phyloP scores from a whole-genome alignment of 1,140 invertebrate species.

The Dendroctonus ponderosae region DNA sequence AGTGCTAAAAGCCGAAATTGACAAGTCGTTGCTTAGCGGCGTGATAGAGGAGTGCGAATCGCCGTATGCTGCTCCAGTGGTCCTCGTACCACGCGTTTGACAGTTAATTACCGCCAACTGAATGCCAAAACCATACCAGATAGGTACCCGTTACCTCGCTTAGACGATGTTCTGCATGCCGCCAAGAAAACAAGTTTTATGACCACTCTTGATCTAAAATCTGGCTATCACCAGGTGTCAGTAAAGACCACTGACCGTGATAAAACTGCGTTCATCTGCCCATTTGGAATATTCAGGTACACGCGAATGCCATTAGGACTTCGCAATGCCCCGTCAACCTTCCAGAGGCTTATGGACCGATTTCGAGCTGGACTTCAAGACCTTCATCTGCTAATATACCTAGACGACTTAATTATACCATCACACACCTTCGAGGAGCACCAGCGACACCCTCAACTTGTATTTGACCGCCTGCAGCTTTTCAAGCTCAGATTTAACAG shows the following conservation, averaged over 20 bases:
- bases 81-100: not conserved
- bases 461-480: constrained; percentile 1
- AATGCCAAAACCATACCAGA: constrained; percentile 39
- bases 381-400: constrained; percentile 13
- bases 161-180: constrained; percentile 51
- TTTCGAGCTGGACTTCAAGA: constrained; percentile 16
- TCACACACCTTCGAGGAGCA: constrained; percentile 17
- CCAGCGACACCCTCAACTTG: not conserved
- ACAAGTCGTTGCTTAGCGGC: constrained; percentile 5
- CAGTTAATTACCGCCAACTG: constrained; percentile 4
- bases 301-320: constrained; percentile 48
- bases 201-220: constrained; percentile 46
- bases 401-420: constrained; percentile 17
- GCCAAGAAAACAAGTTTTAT: constrained; percentile 40
- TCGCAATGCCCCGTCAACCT: constrained; percentile 48
- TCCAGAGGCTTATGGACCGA: constrained; percentile 50
- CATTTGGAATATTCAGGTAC: constrained; percentile 46
- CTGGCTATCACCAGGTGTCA: constrained; percentile 54
- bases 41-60: constrained; percentile 26
- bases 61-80: constrained; percentile 1
- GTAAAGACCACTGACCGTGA: constrained; percentile 43
- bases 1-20: constrained; percentile 13
- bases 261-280: constrained; percentile 51
- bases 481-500: constrained; percentile 6
- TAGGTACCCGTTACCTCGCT: constrained; percentile 56